phyloP scores from a whole-genome alignment of 2,113 vertebrate species.

The Menidia beryllina region DNA sequence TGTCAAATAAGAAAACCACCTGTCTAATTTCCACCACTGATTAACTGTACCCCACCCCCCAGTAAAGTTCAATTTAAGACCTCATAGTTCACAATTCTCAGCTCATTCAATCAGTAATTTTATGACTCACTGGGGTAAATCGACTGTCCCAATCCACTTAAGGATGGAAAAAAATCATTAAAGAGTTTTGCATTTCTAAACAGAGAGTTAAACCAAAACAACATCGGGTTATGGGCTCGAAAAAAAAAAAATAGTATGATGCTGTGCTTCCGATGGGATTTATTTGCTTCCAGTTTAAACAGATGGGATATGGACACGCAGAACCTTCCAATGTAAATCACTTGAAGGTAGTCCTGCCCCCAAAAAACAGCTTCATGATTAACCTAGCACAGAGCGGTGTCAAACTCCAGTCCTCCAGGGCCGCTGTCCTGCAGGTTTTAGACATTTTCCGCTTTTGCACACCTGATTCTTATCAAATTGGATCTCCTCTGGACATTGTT shows the following conservation, averaged over 20 bases:
- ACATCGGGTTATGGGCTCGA: neutral
- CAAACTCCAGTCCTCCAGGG: too few species aligned
- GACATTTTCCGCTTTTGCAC: too few species aligned
- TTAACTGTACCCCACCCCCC: conserved; percentile 28
- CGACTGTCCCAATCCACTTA: neutral
- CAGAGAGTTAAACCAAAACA: conserved; percentile 32
- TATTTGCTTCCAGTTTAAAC: conserved; percentile 61
- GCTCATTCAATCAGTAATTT: conserved; percentile 47
- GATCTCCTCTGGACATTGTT: too few species aligned
- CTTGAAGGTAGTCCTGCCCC: conserved; percentile 16
- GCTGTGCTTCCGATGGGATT: conserved; percentile 9
- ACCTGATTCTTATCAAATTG: too few species aligned
- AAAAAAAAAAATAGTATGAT: conserved; percentile 2
- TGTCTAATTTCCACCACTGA: conserved; percentile 34
- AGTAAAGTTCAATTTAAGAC: conserved; percentile 16
- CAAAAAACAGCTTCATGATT: neutral
- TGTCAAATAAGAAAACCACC: conserved; percentile 12
- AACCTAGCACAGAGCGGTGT: too few species aligned
- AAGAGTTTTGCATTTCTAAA: conserved; percentile 30
- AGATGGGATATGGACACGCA: conserved; percentile 35
- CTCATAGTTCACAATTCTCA: conserved; percentile 41
- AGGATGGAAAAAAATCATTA: conserved; percentile 37
- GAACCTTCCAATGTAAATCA: conserved; percentile 21
- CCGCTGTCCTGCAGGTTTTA: too few species aligned
- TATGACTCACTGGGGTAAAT: conserved; percentile 17